Base-by-base conservation (phyloP, 2,888 invertebrate species). In the Celastrina argiolus region DNA sequence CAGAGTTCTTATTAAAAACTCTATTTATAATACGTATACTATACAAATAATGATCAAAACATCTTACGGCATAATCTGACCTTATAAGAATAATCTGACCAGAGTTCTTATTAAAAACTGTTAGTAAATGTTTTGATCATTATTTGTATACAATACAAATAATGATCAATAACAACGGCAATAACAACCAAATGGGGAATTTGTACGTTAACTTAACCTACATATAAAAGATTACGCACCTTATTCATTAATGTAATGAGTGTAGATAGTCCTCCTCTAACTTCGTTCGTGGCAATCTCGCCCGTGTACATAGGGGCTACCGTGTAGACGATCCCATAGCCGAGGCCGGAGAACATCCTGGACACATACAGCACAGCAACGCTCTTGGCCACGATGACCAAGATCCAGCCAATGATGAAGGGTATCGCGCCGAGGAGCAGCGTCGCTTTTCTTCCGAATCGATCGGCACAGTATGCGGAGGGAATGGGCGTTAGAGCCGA, bases 361-460 rank as follows among this genome's bases (percentile, higher is more conserved):
- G 93, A 89, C 6, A 92, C 84, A 79, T 94, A 93, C n/a, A 94
- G 85, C 61, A 92, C 76, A 56, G 88, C 81, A 1, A 93, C 92
- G 4, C 90, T 91, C 65, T 89, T 85, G 34, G 94, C 94, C 41
- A 91, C 81, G 70, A 94, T 93, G 72, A 94, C 91, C 72, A 94
- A 82, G 41, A 94, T 78, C 94, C 94, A 95, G 69, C 94, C 92
- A 45, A 92, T 64, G 70, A 93, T 92, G 74, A 94, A 92, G 0
- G 94, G 94, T 7, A 94, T 74, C 0, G 93, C 92, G 14, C 93
- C 89, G 42, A 93, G 79, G 14, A 94, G 84, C 1, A 94, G 85
- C n/a, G 93, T 92, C 14, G 88, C 91, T 77, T 94, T 94, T n/a
- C 95, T 89, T n/a, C 95, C 95, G 69, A 94, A 89, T 69, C 88